phyloP scores from a whole-genome alignment of 2,888 invertebrate species.

The Falcaria lacertinaria region DNA sequence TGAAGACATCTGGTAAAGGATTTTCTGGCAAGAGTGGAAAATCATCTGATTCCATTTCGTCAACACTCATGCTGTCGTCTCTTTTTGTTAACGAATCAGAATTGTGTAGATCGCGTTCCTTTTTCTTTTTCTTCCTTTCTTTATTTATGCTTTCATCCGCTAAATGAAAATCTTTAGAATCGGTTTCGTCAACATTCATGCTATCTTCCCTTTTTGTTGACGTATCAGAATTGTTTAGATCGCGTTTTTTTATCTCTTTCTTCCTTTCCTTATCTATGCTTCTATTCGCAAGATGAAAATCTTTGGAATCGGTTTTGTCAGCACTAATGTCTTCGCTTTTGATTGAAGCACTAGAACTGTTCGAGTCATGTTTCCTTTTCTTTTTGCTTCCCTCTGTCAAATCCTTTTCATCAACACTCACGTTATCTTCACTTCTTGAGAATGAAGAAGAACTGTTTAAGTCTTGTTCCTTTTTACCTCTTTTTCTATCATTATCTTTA shows the following conservation, averaged over 20 bases:
- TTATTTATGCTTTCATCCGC: constrained; percentile 5
- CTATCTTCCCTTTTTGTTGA: constrained; percentile 5
- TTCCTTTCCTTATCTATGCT: constrained; percentile 4
- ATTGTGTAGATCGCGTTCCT: constrained; percentile 7
- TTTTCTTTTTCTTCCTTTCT: constrained; percentile 9
- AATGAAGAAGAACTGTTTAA: constrained; percentile 6
- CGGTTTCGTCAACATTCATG: constrained; percentile 9
- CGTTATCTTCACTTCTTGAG: constrained; percentile 10
- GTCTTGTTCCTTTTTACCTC: constrained; percentile 3
- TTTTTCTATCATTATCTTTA: constrained; percentile 3
- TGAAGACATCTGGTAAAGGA: constrained; percentile 59
- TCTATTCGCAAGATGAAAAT: constrained; percentile 5
- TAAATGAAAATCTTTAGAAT: constrained; percentile 12
- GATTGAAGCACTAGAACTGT: constrained; percentile 14
- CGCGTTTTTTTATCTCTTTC: constrained; percentile 10
- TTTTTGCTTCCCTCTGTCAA: constrained; percentile 10
- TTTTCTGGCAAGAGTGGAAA: constrained; percentile 38
- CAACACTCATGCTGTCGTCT: constrained; percentile 7
- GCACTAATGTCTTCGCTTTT: background rate
- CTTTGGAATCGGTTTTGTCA: background rate
- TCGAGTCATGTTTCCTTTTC: constrained; percentile 9
- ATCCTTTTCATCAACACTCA: constrained; percentile 18
- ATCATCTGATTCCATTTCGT: constrained; percentile 10
- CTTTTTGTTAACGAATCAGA: constrained; percentile 7
- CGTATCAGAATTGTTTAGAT: constrained; percentile 9